phyloP scores from a whole-genome alignment of 2,797 vertebrate species.

The Peromyscus melanophrys region DNA sequence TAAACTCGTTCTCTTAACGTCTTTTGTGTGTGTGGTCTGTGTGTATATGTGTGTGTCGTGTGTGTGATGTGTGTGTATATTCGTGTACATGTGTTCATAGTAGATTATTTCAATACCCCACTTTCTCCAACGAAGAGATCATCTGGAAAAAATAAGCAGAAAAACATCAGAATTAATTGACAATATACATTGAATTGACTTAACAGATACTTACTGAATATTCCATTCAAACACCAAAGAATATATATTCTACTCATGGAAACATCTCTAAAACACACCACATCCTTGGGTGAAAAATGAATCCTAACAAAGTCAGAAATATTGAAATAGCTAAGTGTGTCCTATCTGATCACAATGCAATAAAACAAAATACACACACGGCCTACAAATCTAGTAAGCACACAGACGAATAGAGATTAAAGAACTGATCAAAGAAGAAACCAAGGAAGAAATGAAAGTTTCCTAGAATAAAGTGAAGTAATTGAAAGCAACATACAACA shows the following conservation, averaged over 20 bases:
- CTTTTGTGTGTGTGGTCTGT: not conserved
- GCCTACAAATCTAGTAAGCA: not conserved
- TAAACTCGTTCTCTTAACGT: not conserved
- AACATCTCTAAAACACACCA: not conserved
- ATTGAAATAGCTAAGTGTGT: not conserved
- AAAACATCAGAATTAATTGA: not conserved
- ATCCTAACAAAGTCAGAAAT: not conserved
- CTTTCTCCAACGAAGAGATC: not conserved
- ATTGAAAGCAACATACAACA: not conserved
- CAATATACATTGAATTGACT: not conserved
- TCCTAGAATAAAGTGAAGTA: not conserved
- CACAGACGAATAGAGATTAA: not conserved
- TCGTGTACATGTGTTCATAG: not conserved
- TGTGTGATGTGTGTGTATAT: not conserved
- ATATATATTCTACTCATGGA: not conserved
- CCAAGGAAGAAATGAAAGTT: not conserved
- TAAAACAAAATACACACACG: not conserved
- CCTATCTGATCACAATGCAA: not conserved
- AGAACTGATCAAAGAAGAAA: not conserved
- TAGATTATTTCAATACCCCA: not conserved
- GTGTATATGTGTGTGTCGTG: not conserved
- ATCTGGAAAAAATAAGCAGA: not conserved
- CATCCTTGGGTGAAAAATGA: not conserved
- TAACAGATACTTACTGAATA: not conserved
- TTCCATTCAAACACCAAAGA: not conserved